Conservation (phyloP, 64 coral and sea anemone species). For the Astreopora myriophthalma region DNA sequence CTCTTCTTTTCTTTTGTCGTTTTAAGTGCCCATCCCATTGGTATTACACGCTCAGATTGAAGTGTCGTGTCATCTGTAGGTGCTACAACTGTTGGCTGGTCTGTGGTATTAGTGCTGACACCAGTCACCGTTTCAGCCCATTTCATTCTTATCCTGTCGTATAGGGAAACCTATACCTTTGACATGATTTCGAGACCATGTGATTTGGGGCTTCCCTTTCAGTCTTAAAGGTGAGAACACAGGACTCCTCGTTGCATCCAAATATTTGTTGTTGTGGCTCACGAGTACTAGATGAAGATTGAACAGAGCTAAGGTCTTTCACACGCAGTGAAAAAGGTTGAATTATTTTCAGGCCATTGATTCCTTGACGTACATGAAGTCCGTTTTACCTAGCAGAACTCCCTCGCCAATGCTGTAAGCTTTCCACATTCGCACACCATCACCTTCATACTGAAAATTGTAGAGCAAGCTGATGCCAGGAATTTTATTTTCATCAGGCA, state of each 20-base stretch:
- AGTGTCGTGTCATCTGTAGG: not conserved
- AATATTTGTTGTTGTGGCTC: not conserved
- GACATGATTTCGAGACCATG: conserved; percentile 2
- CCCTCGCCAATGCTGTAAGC: not conserved
- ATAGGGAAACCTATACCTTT: not conserved
- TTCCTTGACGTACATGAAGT: not conserved
- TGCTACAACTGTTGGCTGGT: too few species aligned
- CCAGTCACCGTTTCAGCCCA: not conserved
- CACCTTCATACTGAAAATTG: not conserved
- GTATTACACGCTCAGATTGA: too few species aligned
- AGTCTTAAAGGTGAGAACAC: conserved; percentile 1
- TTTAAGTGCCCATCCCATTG: not conserved
- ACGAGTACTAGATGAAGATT: not conserved
- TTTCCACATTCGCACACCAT: not conserved
- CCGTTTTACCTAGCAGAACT: not conserved
- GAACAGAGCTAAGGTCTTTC: not conserved
- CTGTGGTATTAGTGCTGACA: not conserved
- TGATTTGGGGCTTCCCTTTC: not conserved
- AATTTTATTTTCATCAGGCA: not conserved
- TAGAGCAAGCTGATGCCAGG: not conserved
- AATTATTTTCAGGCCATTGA: not conserved
- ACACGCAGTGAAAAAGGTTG: not conserved
- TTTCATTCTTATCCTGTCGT: conserved; percentile 7
- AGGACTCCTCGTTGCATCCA: not conserved
- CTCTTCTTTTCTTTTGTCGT: not conserved